phyloP scores from a whole-genome alignment of 2,797 vertebrate species.

The Catamblyrhynchus diadema region DNA sequence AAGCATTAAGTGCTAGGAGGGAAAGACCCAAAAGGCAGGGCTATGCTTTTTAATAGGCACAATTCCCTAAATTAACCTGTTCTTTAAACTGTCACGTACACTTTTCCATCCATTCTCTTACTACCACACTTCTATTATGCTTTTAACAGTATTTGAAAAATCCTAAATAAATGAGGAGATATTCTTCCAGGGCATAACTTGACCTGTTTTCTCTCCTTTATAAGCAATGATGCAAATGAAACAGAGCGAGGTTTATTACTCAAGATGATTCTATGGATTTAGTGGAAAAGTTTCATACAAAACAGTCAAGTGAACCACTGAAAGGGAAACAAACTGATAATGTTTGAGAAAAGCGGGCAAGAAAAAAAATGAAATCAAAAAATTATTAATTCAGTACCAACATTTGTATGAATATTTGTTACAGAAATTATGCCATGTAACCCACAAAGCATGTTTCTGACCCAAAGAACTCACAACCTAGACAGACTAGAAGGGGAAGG shows the following conservation, averaged over 20 bases:
- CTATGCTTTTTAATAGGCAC: not conserved
- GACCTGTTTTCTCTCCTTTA: conserved; percentile 44
- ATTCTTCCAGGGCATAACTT: conserved; percentile 31
- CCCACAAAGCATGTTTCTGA: not conserved
- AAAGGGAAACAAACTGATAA: not conserved
- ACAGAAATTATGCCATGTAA: not conserved
- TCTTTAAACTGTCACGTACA: rapidly evolving
- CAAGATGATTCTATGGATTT: not conserved
- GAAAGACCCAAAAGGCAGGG: not conserved
- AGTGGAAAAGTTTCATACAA: not conserved
- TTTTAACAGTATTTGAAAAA: not conserved
- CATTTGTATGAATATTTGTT: not conserved
- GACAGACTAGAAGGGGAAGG: not conserved
- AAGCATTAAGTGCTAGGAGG: not conserved
- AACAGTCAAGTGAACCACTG: not conserved
- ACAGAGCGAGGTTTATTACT: not conserved
- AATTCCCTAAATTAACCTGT: not conserved
- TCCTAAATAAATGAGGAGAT: conserved; percentile 1
- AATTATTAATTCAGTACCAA: not conserved
- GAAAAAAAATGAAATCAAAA: not conserved
- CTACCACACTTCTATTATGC: not conserved
- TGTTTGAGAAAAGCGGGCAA: not conserved
- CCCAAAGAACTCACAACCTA: not conserved
- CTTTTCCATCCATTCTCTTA: not conserved
- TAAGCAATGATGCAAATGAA: conserved; percentile 36